phyloP scores from a whole-genome alignment of 2,113 vertebrate species.

The Clarias batrachus region DNA sequence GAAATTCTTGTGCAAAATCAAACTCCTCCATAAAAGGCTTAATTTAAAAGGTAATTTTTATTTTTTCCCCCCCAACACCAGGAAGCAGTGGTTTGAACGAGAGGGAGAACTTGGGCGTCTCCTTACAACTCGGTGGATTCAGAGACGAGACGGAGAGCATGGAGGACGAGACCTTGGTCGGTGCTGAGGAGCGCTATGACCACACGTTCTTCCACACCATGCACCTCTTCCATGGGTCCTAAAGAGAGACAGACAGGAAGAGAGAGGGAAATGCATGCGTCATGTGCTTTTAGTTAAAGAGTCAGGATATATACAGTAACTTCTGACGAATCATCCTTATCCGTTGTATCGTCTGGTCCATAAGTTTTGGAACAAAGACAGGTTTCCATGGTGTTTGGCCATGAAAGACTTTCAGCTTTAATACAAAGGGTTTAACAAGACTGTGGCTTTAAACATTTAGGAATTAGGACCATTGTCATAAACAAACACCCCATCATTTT shows the following conservation, averaged over 20 bases:
- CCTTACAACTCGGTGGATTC: constrained; percentile 62
- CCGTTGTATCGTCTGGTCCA: too few relatives aligned
- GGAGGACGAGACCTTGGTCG: constrained; percentile 79
- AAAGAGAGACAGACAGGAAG: constrained; percentile 52
- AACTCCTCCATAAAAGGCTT: background rate
- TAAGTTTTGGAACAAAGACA: too few relatives aligned
- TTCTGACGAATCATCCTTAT: background rate
- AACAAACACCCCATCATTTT: too few relatives aligned
- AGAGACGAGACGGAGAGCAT: constrained; percentile 83
- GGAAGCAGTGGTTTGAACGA: constrained; percentile 63
- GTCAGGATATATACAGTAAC: background rate
- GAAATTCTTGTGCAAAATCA: constrained; percentile 61
- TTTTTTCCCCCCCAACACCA: constrained; percentile 70
- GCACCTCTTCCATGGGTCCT: constrained; percentile 88
- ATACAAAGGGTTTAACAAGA: too few relatives aligned
- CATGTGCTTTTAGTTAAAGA: background rate
- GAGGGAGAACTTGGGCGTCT: background rate
- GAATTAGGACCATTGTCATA: too few relatives aligned
- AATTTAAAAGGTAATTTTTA: background rate
- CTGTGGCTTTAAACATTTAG: too few relatives aligned
- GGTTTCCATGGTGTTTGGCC: too few relatives aligned
- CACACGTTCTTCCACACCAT: constrained; percentile 80
- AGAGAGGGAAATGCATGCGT: background rate
- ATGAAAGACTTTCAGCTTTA: too few relatives aligned
- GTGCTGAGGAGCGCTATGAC: constrained; percentile 80